Evolutionary conservation across 2,113 vertebrate genomes (phyloP).

Genomic region (Cryptomyrus ogoouensis): DNA sequence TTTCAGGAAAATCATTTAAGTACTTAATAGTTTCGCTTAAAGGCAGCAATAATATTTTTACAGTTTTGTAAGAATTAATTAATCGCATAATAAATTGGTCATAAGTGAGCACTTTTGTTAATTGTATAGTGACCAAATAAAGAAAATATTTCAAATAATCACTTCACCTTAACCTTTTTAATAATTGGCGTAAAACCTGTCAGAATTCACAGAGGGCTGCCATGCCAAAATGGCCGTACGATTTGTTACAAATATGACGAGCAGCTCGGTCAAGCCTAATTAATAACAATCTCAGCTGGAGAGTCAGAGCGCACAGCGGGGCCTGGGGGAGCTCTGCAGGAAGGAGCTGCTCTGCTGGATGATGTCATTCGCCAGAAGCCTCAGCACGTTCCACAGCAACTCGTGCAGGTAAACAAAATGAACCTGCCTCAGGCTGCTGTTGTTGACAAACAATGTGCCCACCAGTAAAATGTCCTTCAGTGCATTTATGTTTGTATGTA

Average conservation of each 20-base stretch:
- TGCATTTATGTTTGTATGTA: neutral
- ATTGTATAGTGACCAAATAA: neutral
- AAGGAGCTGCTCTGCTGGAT: neutral
- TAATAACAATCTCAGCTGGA: constrained; percentile 8
- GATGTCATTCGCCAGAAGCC: neutral
- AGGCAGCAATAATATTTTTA: neutral
- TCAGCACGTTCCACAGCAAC: neutral
- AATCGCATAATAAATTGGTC: constrained; percentile 1
- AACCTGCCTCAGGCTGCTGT: neutral
- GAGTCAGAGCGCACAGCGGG: neutral
- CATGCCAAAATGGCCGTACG: neutral
- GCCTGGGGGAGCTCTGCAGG: neutral
- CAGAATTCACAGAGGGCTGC: neutral
- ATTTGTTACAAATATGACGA: neutral
- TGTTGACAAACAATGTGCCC: neutral
- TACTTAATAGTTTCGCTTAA: neutral
- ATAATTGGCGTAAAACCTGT: neutral
- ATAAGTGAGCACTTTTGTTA: neutral
- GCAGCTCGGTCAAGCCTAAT: neutral
- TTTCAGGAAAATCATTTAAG: neutral
- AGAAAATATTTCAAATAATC: neutral
- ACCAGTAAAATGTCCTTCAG: neutral
- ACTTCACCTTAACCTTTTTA: neutral
- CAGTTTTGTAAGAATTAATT: neutral
- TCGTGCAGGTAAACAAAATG: neutral